Evolutionary conservation across 2,113 vertebrate genomes (phyloP).

Genomic region (Equus przewalskii): DNA sequence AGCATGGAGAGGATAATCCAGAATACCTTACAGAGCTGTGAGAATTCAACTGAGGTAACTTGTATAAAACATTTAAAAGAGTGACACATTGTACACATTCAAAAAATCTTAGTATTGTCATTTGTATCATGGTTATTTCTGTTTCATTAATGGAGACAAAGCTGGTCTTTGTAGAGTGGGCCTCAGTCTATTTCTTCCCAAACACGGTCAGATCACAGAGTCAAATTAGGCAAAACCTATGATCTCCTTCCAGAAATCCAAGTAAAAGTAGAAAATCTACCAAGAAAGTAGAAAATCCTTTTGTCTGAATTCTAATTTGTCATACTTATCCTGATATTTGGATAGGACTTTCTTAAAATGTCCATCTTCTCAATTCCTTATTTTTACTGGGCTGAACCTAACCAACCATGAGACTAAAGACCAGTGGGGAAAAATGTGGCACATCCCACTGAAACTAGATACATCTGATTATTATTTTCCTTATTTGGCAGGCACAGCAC

Average conservation of each 20-base stretch:
- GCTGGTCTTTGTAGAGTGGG: neutral
- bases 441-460: neutral
- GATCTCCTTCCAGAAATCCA: neutral
- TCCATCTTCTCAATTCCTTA: neutral
- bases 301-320: neutral
- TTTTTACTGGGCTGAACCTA: neutral
- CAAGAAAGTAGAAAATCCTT: neutral
- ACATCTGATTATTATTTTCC: neutral
- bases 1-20: neutral
- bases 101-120: neutral
- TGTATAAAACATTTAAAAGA: neutral
- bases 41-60: neutral
- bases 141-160: neutral
- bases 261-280: neutral
- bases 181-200: neutral
- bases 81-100: neutral
- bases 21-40: neutral
- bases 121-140: neutral
- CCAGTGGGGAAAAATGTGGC: neutral
- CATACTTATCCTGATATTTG: neutral
- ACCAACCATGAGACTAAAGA: neutral
- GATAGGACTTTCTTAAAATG: neutral
- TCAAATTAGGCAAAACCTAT: neutral
- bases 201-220: neutral
- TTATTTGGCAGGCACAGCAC: too few relatives aligned